Base-by-base conservation (phyloP, 2,113 vertebrate genomes). In the Sakesphorus luctuosus region DNA sequence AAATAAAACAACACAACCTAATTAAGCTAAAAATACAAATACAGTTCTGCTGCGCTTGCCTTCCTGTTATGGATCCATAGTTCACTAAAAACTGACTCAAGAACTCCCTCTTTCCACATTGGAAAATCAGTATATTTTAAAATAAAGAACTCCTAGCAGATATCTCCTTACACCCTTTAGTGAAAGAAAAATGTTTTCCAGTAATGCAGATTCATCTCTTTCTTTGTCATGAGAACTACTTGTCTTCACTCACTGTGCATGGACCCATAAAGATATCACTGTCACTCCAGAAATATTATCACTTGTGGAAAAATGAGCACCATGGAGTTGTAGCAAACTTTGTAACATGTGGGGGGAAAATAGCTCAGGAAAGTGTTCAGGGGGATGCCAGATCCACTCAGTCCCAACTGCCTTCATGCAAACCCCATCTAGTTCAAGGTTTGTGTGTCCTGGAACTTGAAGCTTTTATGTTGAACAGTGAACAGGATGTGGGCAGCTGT, bases 401-500 rank as follows among this genome's bases (percentile, higher is more conserved):
- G 44, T 15, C 80, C 72, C 83, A 75, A 38, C 23, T 24, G 43
- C 2, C 55, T 74, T 23, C n/a, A 4, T 20, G 88, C 52, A 94
- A 74, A 93, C 9, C 79, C 90, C 75, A 68, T 52, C 72, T 81
- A 90, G 26, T 44, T 47, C 67, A 36, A 63, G 50, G 43, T 49
- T 3, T 0, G 29, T 6, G 55, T 40, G 80, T 36, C n/a, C 79
- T 43, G 87, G 50, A 36, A 80, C 1, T 9, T 4, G 31, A 58
- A 40, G 71, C 1, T 2, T 50, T 74, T 20, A 19, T 19, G 65
- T 2, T 17, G 56, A 75, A 5, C 1, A 4, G n/a, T 40, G 14
- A 36, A 3, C 11, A 9, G 47, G 36, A 65, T 7, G 15, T 0
- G 2, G 52, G 50, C 3, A 17, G 17, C 5, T 1, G 52, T 55